Conservation (phyloP, 1,140 invertebrate species). For the Conus ventricosus region DNA sequence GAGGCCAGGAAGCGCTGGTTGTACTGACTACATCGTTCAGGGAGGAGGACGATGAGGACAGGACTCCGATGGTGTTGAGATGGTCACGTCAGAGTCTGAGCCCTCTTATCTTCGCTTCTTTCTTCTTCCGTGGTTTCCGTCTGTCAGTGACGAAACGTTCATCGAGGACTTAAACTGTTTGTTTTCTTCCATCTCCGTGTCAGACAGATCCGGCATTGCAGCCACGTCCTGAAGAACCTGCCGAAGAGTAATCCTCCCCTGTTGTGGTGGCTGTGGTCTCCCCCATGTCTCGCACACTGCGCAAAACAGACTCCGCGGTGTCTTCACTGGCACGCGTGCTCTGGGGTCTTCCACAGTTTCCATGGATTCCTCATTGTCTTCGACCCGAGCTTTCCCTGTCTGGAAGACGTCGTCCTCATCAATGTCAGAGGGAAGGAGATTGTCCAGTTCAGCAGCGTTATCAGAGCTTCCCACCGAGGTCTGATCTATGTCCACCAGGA, state of each 20-base stretch:
- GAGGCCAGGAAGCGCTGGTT: constrained; percentile 49
- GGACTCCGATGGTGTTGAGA: constrained; percentile 64
- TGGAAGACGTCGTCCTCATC: constrained; percentile 25
- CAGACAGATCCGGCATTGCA: constrained; percentile 42
- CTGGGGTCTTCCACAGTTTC: neutral
- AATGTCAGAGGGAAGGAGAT: neutral
- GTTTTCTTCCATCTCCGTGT: constrained; percentile 45
- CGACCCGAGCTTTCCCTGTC: neutral
- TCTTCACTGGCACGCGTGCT: constrained; percentile 31
- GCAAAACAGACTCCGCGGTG: constrained; percentile 56
- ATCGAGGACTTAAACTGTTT: constrained; percentile 59
- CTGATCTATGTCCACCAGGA: constrained; percentile 71
- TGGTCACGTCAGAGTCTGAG: constrained; percentile 64
- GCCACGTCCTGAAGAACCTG: constrained; percentile 45
- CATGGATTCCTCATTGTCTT: constrained; percentile 20
- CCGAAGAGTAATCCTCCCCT: constrained; percentile 43
- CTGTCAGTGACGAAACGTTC: constrained; percentile 65
- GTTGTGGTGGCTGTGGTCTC: constrained; percentile 25
- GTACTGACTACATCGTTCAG: constrained; percentile 55
- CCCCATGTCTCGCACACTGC: constrained; percentile 54
- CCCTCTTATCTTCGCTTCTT: constrained; percentile 29
- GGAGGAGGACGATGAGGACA: constrained; percentile 64
- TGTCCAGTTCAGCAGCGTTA: constrained; percentile 25
- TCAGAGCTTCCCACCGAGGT: constrained; percentile 54
- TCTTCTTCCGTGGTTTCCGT: constrained; percentile 37